phyloP scores from a whole-genome alignment of 2,797 vertebrate genomes.

The Echeneis naucrates region DNA sequence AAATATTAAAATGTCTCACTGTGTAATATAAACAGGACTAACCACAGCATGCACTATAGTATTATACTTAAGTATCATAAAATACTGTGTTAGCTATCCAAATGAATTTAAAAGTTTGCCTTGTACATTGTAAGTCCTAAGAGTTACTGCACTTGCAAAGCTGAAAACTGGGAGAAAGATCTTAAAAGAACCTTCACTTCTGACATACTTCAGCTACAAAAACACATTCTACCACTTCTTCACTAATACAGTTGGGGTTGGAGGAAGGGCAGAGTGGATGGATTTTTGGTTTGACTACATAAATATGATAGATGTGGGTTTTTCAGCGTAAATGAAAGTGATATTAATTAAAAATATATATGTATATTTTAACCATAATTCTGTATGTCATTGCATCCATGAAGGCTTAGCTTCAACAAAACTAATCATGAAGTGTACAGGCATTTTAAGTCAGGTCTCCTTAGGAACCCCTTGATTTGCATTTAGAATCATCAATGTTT shows the following conservation, averaged over 20 bases:
- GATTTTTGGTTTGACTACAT: conserved; percentile 7
- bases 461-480: too few species aligned
- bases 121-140: neutral
- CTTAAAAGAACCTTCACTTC: neutral
- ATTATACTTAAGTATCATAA: too few species aligned
- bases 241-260: neutral
- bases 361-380: too few species aligned
- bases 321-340: neutral
- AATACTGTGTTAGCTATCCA: neutral
- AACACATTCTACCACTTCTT: neutral
- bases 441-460: neutral
- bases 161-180: neutral
- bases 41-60: neutral
- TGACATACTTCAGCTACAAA: neutral
- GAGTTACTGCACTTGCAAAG: neutral
- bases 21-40: neutral
- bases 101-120: neutral
- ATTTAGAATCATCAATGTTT: neutral
- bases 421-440: neutral
- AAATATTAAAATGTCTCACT: neutral
- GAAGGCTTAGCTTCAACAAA: neutral
- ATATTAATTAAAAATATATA: too few species aligned
- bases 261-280: neutral
- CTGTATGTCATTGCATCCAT: neutral
- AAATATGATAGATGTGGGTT: neutral